Percentiles rank a stretch among this genome's conserved stretches.
Conservation (phyloP, 2,888 invertebrate genomes). For the Oxycera nigricornis region DNA sequence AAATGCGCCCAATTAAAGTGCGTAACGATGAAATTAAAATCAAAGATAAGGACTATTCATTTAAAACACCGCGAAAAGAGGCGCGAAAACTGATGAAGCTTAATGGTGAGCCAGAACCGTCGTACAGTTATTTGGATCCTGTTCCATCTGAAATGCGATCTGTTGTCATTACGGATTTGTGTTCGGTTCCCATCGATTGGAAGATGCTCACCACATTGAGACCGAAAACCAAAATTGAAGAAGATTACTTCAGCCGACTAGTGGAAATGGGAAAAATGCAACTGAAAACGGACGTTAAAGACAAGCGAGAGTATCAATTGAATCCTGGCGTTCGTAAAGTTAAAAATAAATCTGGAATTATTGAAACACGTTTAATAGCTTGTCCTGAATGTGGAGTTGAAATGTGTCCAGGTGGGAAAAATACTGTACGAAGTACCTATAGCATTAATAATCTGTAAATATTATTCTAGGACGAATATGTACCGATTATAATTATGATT, state of each 20-base stretch:
- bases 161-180: conserved; percentile 68
- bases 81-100: conserved; percentile 63
- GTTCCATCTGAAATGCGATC: conserved; percentile 80
- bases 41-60: conserved; percentile 76
- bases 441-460: not conserved
- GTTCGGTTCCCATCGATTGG: conserved; percentile 89
- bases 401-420: conserved; percentile 73
- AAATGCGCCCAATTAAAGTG: conserved; percentile 87
- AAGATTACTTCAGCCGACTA: conserved; percentile 85
- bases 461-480: conserved; percentile 56
- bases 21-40: conserved; percentile 79
- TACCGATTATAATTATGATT: conserved; percentile 60
- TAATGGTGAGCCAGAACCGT: conserved; percentile 58
- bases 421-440: not conserved
- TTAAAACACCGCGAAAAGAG: conserved; percentile 77
- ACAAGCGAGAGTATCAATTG: conserved; percentile 71
- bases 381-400: conserved; percentile 86
- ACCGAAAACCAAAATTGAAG: conserved; percentile 83
- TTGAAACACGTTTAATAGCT: conserved; percentile 76
- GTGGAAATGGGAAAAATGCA: conserved; percentile 83
- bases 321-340: conserved; percentile 75
- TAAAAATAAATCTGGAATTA: conserved; percentile 84
- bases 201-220: conserved; percentile 88
- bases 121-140: conserved; percentile 71
- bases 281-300: conserved; percentile 73